These are phyloP conservation scores for Fissipunctia ypsillon DNA, from an alignment of 2,888 invertebrate species.

Conservation along the genomic window DNA sequence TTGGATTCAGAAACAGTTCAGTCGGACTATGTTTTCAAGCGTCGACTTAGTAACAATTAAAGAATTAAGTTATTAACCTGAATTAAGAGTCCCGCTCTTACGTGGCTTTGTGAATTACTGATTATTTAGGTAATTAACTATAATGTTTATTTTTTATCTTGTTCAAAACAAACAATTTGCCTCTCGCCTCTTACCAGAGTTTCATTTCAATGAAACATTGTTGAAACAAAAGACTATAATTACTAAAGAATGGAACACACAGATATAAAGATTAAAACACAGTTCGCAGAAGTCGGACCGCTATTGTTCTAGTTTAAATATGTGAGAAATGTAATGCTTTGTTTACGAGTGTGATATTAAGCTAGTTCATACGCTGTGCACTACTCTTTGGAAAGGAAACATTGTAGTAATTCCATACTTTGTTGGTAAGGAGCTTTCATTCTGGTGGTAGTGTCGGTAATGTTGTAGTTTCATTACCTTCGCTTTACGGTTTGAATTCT, in stretches of 20 bases:
- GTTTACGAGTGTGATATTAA: not conserved
- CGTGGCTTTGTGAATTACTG: not conserved
- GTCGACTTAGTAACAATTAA: not conserved
- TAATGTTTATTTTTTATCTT: not conserved
- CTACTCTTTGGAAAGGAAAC: conserved; percentile 2
- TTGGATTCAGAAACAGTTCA: not conserved
- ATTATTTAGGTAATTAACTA: not conserved
- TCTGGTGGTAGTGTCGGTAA: not conserved
- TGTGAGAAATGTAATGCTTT: conserved; percentile 19
- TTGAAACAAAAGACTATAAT: conserved; percentile 6
- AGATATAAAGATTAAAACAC: conserved; percentile 8
- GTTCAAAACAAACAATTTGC: not conserved
- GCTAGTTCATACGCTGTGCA: conserved; percentile 5
- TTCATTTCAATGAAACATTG: not conserved
- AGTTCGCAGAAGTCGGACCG: not conserved
- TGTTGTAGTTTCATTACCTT: conserved; percentile 3
- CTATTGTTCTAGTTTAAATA: conserved; percentile 29
- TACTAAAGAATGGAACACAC: conserved; percentile 2
- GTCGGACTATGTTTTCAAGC: not conserved
- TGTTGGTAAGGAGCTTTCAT: not conserved
- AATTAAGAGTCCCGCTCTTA: too few species aligned
- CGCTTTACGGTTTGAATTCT: not conserved
- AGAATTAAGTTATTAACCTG: too few species aligned
- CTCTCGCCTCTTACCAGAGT: not conserved
- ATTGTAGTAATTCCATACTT: not conserved